A percentile compares a stretch with the other conserved stretches of the same genome.
Conservation (phyloP, 2,113 vertebrate species). For the Pimephales promelas region DNA sequence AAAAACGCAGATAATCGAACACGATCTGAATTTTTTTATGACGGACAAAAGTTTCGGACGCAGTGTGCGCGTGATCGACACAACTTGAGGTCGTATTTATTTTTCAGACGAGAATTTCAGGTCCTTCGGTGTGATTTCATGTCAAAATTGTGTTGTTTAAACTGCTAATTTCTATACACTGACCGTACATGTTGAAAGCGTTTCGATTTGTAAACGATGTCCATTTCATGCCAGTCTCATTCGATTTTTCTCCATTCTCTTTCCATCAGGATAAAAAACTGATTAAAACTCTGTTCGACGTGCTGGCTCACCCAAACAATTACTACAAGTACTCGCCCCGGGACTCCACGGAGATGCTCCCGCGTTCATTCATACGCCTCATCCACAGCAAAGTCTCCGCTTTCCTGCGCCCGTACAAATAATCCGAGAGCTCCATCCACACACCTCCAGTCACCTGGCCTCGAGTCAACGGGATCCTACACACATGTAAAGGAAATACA, state of each 20-base stretch:
- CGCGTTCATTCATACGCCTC: constrained; percentile 96
- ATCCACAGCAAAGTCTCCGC: constrained; percentile 98
- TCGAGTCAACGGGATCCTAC: constrained; percentile 57
- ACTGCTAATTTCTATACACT: not conserved
- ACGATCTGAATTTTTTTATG: too few relatives aligned
- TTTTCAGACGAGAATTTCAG: too few relatives aligned
- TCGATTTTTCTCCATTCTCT: constrained; percentile 25
- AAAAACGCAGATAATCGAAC: too few relatives aligned
- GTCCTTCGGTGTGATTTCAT: too few relatives aligned
- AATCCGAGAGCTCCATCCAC: constrained; percentile 60
- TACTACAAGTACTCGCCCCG: constrained; percentile 98
- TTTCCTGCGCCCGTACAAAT: constrained; percentile 97
- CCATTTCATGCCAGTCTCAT: not conserved
- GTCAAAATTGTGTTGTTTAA: not conserved
- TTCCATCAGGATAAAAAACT: constrained; percentile 93
- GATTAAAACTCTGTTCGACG: constrained; percentile 98
- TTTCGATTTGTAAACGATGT: too few relatives aligned
- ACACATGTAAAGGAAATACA: constrained; percentile 62
- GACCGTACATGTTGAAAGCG: not conserved
- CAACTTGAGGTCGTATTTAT: too few relatives aligned
- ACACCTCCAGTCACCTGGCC: constrained; percentile 54
- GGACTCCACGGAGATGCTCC: constrained; percentile 97
- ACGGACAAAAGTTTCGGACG: too few relatives aligned
- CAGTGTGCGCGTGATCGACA: too few relatives aligned
- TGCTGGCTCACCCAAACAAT: constrained; percentile 96